Evolutionary conservation across 2,888 invertebrate genomes (phyloP).

Genomic region (Oxytorus armatus): DNA sequence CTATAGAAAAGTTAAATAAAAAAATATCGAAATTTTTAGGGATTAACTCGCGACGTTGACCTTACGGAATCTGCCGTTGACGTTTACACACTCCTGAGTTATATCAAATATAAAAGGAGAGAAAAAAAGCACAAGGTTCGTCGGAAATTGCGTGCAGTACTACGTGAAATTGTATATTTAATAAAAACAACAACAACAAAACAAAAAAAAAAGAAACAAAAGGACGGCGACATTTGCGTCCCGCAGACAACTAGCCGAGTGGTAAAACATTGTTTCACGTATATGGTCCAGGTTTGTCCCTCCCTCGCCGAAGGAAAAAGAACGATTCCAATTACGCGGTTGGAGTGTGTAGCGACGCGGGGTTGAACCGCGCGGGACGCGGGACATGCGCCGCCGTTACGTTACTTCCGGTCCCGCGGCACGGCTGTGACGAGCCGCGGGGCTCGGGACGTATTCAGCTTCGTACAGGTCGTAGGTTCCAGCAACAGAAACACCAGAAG

Average conservation of each 20-base stretch:
- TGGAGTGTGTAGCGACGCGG: constrained; percentile 31
- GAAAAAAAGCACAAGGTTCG: constrained; percentile 10
- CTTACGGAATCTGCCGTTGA: constrained; percentile 50
- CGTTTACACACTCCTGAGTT: constrained; percentile 31
- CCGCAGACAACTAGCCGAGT: constrained; percentile 7
- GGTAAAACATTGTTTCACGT: constrained; percentile 21
- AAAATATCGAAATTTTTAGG: background rate
- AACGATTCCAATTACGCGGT: constrained; percentile 69
- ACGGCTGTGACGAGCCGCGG: constrained; percentile 67
- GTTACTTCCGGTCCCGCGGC: constrained; percentile 73
- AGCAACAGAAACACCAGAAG: constrained; percentile 59
- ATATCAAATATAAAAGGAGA: too few species aligned
- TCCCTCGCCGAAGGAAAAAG: constrained; percentile 70
- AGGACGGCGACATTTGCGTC: constrained; percentile 42
- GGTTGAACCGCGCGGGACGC: constrained; percentile 20
- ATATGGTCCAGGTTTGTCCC: constrained; percentile 38
- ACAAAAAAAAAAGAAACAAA: constrained; percentile 42
- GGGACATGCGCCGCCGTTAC: constrained; percentile 61
- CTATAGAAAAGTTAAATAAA: too few species aligned
- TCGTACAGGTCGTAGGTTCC: constrained; percentile 40
- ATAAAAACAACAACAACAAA: background rate
- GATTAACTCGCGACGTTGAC: background rate
- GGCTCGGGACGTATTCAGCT: constrained; percentile 46
- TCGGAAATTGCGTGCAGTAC: background rate
- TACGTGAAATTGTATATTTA: constrained; percentile 48